These are phyloP conservation scores for Caenorhabditis sinica DNA, from an alignment of 2,888 invertebrate species.

Conservation along the genomic window DNA sequence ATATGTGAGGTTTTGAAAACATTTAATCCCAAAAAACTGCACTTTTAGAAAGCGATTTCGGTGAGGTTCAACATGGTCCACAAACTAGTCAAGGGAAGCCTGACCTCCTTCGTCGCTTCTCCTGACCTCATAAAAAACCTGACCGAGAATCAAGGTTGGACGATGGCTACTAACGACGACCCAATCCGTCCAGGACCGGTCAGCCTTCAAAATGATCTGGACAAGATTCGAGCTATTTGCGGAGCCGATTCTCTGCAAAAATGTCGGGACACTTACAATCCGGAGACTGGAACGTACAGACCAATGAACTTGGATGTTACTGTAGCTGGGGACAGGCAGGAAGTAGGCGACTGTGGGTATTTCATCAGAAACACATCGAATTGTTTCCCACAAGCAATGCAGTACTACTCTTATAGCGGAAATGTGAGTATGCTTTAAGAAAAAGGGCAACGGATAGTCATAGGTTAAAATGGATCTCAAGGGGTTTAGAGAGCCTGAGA, in stretches of 20 bases:
- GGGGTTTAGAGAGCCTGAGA: not conserved
- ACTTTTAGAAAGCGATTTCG: slow-evolving; percentile 39
- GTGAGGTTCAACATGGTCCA: slow-evolving; percentile 28
- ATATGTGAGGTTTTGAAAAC: not conserved
- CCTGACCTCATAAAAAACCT: slow-evolving; percentile 2
- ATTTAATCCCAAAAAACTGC: not conserved
- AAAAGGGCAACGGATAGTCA: too few species aligned
- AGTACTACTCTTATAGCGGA: slow-evolving; percentile 21
- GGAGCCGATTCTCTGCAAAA: slow-evolving; percentile 1
- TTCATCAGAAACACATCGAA: not conserved
- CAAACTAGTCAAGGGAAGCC: slow-evolving; percentile 7
- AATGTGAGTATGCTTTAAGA: not conserved
- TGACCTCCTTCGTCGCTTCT: not conserved
- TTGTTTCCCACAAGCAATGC: slow-evolving; percentile 3
- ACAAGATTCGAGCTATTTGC: slow-evolving; percentile 19
- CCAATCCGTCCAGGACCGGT: slow-evolving; percentile 17
- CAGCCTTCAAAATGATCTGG: slow-evolving; percentile 26
- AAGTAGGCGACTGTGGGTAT: slow-evolving; percentile 29
- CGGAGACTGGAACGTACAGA: not conserved
- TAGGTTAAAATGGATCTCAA: too few species aligned
- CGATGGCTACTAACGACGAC: too few species aligned
- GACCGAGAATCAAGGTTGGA: slow-evolving; percentile 9
- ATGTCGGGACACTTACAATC: slow-evolving; percentile 7
- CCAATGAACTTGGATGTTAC: slow-evolving; percentile 14
- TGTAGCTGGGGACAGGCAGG: not conserved